A percentile compares a stretch with the other conserved stretches of the same genome.
Conservation (phyloP, 2,888 invertebrate genomes). For the Campopleginae sp. region DNA sequence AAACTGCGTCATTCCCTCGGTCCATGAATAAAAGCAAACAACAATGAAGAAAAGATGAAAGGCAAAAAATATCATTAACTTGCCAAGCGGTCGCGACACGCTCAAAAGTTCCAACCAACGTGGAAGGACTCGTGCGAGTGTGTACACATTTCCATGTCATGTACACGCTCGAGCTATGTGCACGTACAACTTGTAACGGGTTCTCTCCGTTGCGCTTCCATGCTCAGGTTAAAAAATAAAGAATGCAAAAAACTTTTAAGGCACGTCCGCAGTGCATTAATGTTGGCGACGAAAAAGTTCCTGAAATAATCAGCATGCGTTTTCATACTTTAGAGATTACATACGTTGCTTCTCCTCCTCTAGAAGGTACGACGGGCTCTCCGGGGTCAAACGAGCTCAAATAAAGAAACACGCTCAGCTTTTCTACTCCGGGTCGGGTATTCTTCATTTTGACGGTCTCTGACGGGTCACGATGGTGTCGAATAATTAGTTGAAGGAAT, state of each 20-base stretch:
- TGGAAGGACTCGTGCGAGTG: conserved; percentile 3
- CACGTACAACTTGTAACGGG: conserved; percentile 64
- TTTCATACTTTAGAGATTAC: neutral
- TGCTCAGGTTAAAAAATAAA: conserved; percentile 52
- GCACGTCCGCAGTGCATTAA: conserved; percentile 18
- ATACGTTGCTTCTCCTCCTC: neutral
- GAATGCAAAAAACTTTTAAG: conserved; percentile 32
- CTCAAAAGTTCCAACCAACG: neutral
- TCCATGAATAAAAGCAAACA: neutral
- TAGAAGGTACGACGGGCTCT: neutral
- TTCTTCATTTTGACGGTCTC: too few relatives aligned
- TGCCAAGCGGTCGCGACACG: neutral
- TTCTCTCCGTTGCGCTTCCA: conserved; percentile 66
- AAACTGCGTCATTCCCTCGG: too few relatives aligned
- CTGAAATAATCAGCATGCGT: neutral
- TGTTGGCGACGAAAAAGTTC: conserved; percentile 12
- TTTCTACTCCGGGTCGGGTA: too few relatives aligned
- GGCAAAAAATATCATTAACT: conserved; percentile 2
- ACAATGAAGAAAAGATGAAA: neutral
- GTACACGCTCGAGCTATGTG: conserved; percentile 36
- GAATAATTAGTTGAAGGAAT: too few relatives aligned
- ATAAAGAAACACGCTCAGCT: too few relatives aligned
- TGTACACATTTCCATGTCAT: neutral
- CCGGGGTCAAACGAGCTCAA: too few relatives aligned
- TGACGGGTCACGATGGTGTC: too few relatives aligned